phyloP scores from a whole-genome alignment of 2,797 vertebrate genomes.

The Mycteria americana region DNA sequence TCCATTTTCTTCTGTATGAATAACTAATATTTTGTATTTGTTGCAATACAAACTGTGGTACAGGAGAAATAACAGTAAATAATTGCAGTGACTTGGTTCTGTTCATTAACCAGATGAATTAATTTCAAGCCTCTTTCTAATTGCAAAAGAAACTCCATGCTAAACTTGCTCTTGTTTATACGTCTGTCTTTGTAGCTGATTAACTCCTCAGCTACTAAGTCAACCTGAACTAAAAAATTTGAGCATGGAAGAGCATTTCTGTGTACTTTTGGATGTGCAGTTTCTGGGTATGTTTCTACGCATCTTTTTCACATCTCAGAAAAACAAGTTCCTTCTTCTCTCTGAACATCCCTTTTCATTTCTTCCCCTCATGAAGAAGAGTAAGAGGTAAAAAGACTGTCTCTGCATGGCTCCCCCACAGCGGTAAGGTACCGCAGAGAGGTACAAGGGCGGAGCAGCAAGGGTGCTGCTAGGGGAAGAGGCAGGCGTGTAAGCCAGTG shows the following conservation, averaged over 20 bases:
- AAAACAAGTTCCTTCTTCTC: background rate
- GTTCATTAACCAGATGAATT: background rate
- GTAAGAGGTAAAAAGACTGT: background rate
- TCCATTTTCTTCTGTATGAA: background rate
- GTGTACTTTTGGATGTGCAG: background rate
- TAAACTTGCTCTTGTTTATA: background rate
- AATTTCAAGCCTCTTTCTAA: background rate
- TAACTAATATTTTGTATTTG: background rate
- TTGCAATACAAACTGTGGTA: background rate
- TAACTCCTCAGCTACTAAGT: background rate
- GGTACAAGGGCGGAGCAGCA: background rate
- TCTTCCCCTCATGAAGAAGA: background rate
- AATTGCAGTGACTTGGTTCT: background rate
- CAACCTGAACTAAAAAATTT: background rate
- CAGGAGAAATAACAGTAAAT: background rate
- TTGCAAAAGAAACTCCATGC: background rate
- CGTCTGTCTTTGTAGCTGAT: background rate
- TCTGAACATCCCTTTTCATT: background rate
- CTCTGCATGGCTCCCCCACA: background rate
- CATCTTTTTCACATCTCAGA: background rate
- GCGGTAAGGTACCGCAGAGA: background rate
- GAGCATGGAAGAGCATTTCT: background rate
- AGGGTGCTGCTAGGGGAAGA: background rate
- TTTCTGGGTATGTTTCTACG: background rate
- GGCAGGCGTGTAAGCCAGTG: background rate